Evolutionary conservation across 2,797 vertebrate genomes (phyloP).

Genomic region (Phrynocephalus guinanensis): DNA sequence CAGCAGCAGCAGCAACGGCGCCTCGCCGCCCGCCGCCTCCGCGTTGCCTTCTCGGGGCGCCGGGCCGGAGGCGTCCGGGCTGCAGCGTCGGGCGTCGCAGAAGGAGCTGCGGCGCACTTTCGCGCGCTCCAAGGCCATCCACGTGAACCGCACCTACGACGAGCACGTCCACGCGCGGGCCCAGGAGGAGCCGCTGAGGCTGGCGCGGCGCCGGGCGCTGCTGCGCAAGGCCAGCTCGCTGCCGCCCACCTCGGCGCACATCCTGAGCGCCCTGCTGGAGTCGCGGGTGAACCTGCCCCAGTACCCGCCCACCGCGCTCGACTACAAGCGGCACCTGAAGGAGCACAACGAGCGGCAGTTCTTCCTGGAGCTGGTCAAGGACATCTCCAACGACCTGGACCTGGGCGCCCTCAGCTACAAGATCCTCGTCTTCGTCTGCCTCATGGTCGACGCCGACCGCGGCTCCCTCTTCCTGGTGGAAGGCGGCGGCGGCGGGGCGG

Average conservation of each 20-base stretch:
- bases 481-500: constrained; percentile 78
- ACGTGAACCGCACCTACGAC: constrained; percentile 96
- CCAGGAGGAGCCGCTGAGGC: constrained; percentile 95
- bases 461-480: constrained; percentile 96
- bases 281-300: constrained; percentile 96
- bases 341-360: constrained; percentile 95
- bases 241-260: constrained; percentile 95
- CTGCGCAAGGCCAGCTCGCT: constrained; percentile 96
- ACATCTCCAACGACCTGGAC: constrained; percentile 98
- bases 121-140: constrained; percentile 94
- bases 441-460: constrained; percentile 97
- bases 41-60: constrained; percentile 63
- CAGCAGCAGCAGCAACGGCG: constrained; percentile 49
- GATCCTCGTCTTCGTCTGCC: constrained; percentile 96
- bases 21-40: constrained; percentile 78
- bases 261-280: constrained; percentile 95
- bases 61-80: constrained; percentile 77
- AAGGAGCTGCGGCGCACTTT: constrained; percentile 96
- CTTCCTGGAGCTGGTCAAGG: constrained; percentile 98
- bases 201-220: constrained; percentile 92
- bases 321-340: constrained; percentile 96
- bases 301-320: constrained; percentile 94
- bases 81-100: constrained; percentile 91
- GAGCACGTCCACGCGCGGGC: constrained; percentile 92
- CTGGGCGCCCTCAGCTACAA: constrained; percentile 96